Evolutionary conservation across 2,797 vertebrate genomes (phyloP).

Genomic region (Anabas testudineus): DNA sequence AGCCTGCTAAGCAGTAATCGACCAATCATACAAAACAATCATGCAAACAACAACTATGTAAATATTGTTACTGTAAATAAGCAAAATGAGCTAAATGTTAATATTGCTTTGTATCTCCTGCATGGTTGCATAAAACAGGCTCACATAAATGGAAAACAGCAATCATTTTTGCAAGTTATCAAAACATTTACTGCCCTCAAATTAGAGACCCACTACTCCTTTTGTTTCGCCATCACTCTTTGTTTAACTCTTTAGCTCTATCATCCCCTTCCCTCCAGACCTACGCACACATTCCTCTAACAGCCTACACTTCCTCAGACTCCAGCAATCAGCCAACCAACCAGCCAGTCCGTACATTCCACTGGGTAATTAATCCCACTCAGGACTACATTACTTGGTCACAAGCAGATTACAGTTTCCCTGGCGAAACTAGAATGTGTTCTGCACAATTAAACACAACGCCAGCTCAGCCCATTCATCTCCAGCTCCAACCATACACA

Average conservation of each 20-base stretch:
- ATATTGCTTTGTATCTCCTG: too few relatives aligned
- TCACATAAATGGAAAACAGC: neutral
- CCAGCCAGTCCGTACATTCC: slow-evolving; percentile 55
- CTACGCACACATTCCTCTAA: slow-evolving; percentile 25
- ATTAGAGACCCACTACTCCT: neutral
- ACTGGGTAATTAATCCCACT: slow-evolving; percentile 62
- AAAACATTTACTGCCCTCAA: neutral
- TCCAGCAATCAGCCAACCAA: slow-evolving; percentile 34
- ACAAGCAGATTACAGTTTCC: slow-evolving; percentile 61
- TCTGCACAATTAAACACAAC: slow-evolving; percentile 60
- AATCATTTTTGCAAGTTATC: neutral
- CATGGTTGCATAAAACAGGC: neutral
- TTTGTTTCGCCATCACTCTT: neutral
- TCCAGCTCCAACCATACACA: slow-evolving; percentile 13
- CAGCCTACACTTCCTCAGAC: slow-evolving; percentile 28
- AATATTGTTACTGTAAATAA: too few relatives aligned
- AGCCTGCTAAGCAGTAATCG: too few relatives aligned
- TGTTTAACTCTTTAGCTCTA: neutral
- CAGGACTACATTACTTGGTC: slow-evolving; percentile 58
- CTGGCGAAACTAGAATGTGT: slow-evolving; percentile 53
- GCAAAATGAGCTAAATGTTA: too few relatives aligned
- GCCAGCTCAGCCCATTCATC: slow-evolving; percentile 24
- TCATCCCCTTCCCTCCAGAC: slow-evolving; percentile 16
- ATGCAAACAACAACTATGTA: too few relatives aligned
- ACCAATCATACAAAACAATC: too few relatives aligned